Evolutionary conservation across 2,113 vertebrate genomes (phyloP), one percentile per base, ranked within the genome.

Genomic region (Pyrgilauda ruficollis): DNA sequence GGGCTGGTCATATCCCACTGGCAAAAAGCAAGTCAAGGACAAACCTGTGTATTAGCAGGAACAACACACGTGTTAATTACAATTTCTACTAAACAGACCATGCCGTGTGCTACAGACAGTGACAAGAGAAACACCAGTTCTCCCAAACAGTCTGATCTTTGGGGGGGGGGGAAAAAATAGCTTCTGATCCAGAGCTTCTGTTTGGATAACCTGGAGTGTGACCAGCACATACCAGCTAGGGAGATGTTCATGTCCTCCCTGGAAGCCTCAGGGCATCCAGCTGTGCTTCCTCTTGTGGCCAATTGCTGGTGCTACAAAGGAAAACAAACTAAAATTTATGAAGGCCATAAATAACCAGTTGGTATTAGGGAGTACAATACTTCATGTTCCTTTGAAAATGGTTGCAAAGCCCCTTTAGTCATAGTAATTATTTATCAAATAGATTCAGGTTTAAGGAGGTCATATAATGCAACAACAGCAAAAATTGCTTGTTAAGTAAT

Each of bases 91-190:
- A 46, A 89, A 61, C 21, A 59, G 50, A 68, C 39, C 11, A 7
- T 73, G 49, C 13, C 8, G 7, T 53, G 18, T 81, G 39, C 53
- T 77, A 46, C 31, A 64, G 39, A 30, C 37, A 49, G 28, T 39
- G 35, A 41, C 28, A 41, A 55, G 81, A 63, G 39, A 80, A 88
- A 30, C 2, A 2, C 7, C 37, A 53, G 0, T 78, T 69, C 39
- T 64, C n/a, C 43, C 43, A 81, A 12, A 68, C 0, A 47, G 47
- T 72, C 9, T 58, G 46, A 33, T 56, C 14, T 81, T 49, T 26
- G 31, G 7, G 3, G 1, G 35, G 1, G 35, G 39, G 39, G 0
- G 5, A 22, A 46, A 26, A 35, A 13, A 11, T 14, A 35, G 35
- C 22, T 66, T 75, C 61, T 79, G 41, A 83, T 70, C 20, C 50